Evolutionary conservation across 2,113 vertebrate genomes (phyloP).

Genomic region (Pteronura brasiliensis): DNA sequence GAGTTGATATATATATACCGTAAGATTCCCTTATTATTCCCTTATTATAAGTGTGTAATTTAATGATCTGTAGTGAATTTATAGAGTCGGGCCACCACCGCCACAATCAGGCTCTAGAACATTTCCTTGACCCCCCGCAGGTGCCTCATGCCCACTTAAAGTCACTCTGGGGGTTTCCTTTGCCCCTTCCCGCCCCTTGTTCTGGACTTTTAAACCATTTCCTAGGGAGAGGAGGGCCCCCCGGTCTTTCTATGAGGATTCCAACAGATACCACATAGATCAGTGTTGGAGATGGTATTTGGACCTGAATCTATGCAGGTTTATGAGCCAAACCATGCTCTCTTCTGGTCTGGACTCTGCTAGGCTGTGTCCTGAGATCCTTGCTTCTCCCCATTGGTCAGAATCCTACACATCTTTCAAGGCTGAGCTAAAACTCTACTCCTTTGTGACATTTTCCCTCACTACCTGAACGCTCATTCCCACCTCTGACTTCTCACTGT

Average conservation of each 20-base stretch:
- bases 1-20: neutral
- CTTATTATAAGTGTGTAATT: neutral
- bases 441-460: neutral
- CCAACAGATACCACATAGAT: neutral
- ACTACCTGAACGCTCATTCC: neutral
- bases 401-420: neutral
- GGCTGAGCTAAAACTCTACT: neutral
- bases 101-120: neutral
- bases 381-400: neutral
- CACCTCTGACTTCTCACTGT: neutral
- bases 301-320: neutral
- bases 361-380: neutral
- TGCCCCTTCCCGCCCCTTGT: neutral
- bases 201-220: neutral
- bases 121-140: neutral
- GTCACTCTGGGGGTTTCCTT: neutral
- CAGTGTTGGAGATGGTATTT: neutral
- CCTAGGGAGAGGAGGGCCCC: neutral
- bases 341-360: neutral
- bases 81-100: neutral
- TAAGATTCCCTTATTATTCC: neutral
- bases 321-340: neutral
- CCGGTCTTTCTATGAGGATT: neutral
- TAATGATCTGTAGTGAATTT: neutral
- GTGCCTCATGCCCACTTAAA: neutral